Evolutionary conservation across 1,140 invertebrate species (phyloP).

Genomic region (Wiebesia pumilae): DNA sequence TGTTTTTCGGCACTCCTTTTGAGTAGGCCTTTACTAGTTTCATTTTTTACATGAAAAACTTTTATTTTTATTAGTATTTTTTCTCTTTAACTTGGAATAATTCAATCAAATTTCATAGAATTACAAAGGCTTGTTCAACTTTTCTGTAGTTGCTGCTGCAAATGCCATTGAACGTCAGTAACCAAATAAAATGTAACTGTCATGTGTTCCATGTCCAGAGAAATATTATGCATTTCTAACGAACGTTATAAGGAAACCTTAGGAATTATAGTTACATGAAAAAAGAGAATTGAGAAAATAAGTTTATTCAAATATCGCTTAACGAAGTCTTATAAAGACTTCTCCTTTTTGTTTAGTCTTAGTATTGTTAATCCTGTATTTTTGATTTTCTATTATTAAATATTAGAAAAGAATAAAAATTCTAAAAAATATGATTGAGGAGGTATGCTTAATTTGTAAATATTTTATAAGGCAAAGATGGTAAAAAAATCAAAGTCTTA

Average conservation of each 20-base stretch:
- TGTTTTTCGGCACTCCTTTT: background rate
- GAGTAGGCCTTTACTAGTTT: background rate
- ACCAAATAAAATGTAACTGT: conserved; percentile 67
- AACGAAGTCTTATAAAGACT: conserved; percentile 65
- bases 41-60: background rate
- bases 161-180: conserved; percentile 65
- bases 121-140: background rate
- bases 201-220: conserved; percentile 65
- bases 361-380: background rate
- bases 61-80: background rate
- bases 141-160: conserved; percentile 48
- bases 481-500: no score
- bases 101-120: background rate
- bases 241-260: conserved; percentile 70
- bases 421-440: no score
- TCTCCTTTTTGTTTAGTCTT: no score
- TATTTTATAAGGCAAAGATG: no score
- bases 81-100: background rate
- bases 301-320: conserved; percentile 62
- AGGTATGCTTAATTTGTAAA: no score
- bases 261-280: conserved; percentile 45
- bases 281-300: conserved; percentile 28
- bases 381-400: no score
- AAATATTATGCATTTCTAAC: conserved; percentile 73
- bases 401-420: no score